Conservation (phyloP, 23 tunicate genomes). For the Halocynthia roretzi region DNA sequence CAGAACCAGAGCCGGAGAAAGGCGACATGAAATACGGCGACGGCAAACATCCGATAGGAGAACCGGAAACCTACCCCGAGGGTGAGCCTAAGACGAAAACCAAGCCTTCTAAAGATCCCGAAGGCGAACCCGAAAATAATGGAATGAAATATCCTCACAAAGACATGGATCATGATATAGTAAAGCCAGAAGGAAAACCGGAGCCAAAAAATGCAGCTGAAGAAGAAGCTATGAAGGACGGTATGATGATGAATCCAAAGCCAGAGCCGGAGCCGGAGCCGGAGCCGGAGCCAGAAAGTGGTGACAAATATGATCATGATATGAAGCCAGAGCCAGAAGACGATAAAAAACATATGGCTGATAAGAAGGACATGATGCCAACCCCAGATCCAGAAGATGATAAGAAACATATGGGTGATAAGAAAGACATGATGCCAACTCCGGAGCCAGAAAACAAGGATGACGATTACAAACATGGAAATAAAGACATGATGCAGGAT, state of each 20-base stretch:
- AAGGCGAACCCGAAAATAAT: no score
- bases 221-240: not conserved
- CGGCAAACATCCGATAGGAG: not conserved
- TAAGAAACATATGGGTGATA: not conserved
- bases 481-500: not conserved
- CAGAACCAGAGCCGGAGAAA: not conserved
- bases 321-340: conserved; percentile 6
- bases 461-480: not conserved
- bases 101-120: no score
- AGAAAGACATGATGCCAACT: not conserved
- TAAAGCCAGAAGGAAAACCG: no score
- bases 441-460: not conserved
- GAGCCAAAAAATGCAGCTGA: no score
- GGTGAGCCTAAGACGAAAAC: not conserved
- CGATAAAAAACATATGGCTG: not conserved
- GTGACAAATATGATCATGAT: not conserved
- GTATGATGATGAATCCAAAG: not conserved
- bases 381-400: not conserved
- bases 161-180: no score
- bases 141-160: no score
- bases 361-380: not conserved
- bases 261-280: not conserved
- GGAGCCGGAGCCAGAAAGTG: conserved; percentile 3
- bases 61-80: not conserved
- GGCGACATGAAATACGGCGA: not conserved